Base-by-base conservation (phyloP, 2,113 vertebrate genomes). In the Heloderma charlesbogerti region DNA sequence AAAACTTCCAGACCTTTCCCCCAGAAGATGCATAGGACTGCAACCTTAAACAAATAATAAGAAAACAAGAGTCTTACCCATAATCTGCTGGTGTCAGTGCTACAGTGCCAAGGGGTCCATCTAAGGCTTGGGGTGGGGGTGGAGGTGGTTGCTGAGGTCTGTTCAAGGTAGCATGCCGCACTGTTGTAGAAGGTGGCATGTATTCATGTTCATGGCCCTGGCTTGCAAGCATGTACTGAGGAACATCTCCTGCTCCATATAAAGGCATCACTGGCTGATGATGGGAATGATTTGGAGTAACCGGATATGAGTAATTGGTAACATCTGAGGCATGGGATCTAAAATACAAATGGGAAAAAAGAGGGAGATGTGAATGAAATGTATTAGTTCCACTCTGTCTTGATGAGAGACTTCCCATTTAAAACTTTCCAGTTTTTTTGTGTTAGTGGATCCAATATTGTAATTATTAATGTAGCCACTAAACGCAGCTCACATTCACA, bases 91-190 rank as follows among this genome's bases (percentile, higher is more conserved):
- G 97, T 72, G 97, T 97, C 88, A 98, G 91, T 6, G 98, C 95
- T 81, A 97, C 96, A 9, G 98, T 97, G 91, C 98, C 98, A 27
- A 99, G 98, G 2, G 96, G 84, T 92, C 97, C 97, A 71, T 99
- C 98, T 22, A 97, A 43, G 25, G 96, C 95, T 93, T 98, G 97
- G 4, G 98, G 98, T 34, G 99, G 98, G 89, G 99, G 98, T 20
- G 99, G 98, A 0, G 98, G 99, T 3, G 98, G 98, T 75, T 99
- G 98, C 94, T 99, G 98, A 81, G 98, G 96, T 84, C 99, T 98
- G 77, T 98, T 99, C 88, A 99, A 95, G 29, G 98, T 98, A 92
- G 98, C 97, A 0, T 99, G 98, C 89, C 98, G 97, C 31, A 97
- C 97, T 0, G 97, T 98, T 95, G 98, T 96, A 1, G 97, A 95